Conservation (phyloP, 2,113 vertebrate genomes). For the Haemorhous mexicanus region DNA sequence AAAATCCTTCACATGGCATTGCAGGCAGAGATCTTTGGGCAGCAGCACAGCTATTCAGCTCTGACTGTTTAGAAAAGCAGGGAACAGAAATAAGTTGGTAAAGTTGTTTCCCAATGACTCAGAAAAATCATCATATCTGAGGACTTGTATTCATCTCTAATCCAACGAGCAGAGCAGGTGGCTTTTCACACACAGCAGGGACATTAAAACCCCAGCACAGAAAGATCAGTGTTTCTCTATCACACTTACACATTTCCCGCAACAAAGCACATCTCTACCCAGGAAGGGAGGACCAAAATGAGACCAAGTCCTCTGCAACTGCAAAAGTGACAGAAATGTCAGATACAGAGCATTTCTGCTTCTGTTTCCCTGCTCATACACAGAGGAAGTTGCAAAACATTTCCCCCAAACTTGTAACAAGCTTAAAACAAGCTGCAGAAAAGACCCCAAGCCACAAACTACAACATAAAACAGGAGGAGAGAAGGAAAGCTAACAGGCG, state of each 20-base stretch:
- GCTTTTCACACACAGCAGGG: not conserved
- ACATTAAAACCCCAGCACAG: not conserved
- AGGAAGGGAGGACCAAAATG: not conserved
- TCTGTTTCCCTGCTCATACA: not conserved
- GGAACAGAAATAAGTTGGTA: not conserved
- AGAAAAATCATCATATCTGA: not conserved
- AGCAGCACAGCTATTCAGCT: not conserved
- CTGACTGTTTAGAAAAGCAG: not conserved
- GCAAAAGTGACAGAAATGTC: not conserved
- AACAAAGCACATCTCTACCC: not conserved
- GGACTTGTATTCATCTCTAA: not conserved
- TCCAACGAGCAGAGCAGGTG: not conserved
- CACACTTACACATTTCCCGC: not conserved
- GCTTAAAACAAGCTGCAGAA: constrained; percentile 27
- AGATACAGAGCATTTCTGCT: not conserved
- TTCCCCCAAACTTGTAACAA: not conserved
- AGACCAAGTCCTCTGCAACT: not conserved
- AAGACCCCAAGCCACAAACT: constrained; percentile 30
- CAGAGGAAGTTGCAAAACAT: not conserved
- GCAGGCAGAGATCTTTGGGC: not conserved
- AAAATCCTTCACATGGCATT: not conserved
- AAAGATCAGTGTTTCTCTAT: not conserved
- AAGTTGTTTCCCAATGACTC: not conserved
- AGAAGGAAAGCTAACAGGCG: not conserved
- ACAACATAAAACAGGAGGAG: constrained; percentile 8